Evolutionary conservation across 2,113 vertebrate genomes (phyloP).

Genomic region (Caranx melampygus): DNA sequence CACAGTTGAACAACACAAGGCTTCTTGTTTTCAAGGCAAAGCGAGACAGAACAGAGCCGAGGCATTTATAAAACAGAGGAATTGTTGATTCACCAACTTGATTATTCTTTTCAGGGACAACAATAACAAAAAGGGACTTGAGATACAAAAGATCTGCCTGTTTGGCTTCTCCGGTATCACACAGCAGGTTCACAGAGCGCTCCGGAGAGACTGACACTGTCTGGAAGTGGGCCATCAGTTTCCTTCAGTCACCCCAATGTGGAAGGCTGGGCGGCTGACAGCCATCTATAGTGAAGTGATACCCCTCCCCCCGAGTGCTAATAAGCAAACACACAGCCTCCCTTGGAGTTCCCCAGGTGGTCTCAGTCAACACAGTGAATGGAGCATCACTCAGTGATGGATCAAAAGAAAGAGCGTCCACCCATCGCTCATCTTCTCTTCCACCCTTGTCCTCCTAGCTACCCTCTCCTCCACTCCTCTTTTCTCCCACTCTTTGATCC

Average conservation of each 20-base stretch:
- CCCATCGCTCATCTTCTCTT: slow-evolving; percentile 64
- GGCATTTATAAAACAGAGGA: slow-evolving; percentile 27
- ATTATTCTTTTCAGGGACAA: slow-evolving; percentile 39
- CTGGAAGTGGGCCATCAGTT: slow-evolving; percentile 76
- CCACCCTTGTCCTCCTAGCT: slow-evolving; percentile 17
- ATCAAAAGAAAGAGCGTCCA: slow-evolving; percentile 68
- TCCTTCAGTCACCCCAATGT: slow-evolving; percentile 76
- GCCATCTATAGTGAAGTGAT: slow-evolving; percentile 59
- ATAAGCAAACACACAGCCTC: slow-evolving; percentile 75
- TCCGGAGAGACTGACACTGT: slow-evolving; percentile 72
- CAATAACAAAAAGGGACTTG: slow-evolving; percentile 38
- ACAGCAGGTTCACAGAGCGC: slow-evolving; percentile 51
- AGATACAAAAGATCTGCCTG: slow-evolving; percentile 63
- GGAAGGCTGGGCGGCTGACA: slow-evolving; percentile 65
- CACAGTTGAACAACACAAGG: slow-evolving; percentile 15
- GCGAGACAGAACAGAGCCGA: neutral
- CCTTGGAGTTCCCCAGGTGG: slow-evolving; percentile 72
- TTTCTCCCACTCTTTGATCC: slow-evolving; percentile 53
- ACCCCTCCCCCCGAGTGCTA: slow-evolving; percentile 60
- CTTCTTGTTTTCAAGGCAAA: slow-evolving; percentile 35
- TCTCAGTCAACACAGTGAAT: slow-evolving; percentile 76
- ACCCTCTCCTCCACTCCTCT: slow-evolving; percentile 31
- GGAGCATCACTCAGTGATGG: slow-evolving; percentile 74
- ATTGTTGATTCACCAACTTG: slow-evolving; percentile 28
- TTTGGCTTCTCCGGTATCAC: slow-evolving; percentile 66